These are phyloP conservation scores for Scaptomyza pallida DNA, from an alignment of 1,140 invertebrate species.

Conservation along the genomic window DNA sequence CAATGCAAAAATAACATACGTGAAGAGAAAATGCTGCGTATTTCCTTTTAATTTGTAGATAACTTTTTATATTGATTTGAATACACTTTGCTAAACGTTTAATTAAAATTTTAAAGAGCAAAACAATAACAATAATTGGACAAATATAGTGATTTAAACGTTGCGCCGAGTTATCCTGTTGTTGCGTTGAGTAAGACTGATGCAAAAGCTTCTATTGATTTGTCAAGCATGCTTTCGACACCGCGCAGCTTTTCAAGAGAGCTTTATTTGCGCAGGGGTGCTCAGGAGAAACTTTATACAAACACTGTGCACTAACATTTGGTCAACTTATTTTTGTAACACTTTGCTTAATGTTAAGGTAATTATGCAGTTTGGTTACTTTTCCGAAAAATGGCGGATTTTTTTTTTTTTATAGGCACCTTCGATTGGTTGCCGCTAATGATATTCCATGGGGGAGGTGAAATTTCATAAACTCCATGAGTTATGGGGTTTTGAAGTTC, in stretches of 20 bases:
- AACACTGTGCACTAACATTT: slow-evolving; percentile 5
- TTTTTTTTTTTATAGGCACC: too few relatives aligned
- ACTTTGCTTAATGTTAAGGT: too few relatives aligned
- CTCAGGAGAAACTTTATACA: slow-evolving; percentile 19
- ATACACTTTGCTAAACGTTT: slow-evolving; percentile 13
- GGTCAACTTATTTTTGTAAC: neutral
- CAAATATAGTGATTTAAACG: slow-evolving; percentile 7
- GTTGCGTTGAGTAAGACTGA: slow-evolving; percentile 73
- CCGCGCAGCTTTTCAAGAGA: slow-evolving; percentile 37
- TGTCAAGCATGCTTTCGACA: slow-evolving; percentile 51
- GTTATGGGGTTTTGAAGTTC: too few relatives aligned
- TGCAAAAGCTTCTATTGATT: slow-evolving; percentile 65
- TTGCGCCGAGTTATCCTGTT: slow-evolving; percentile 62
- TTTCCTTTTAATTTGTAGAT: neutral
- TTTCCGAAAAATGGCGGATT: too few relatives aligned
- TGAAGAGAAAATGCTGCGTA: slow-evolving; percentile 14
- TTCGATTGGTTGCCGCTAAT: too few relatives aligned
- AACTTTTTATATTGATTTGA: slow-evolving; percentile 5
- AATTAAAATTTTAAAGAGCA: slow-evolving; percentile 3
- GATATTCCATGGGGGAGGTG: too few relatives aligned
- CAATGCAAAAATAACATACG: slow-evolving; percentile 27
- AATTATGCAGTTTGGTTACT: too few relatives aligned
- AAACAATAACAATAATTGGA: slow-evolving; percentile 26
- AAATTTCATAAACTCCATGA: too few relatives aligned
- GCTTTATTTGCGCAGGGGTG: slow-evolving; percentile 43